Percentiles rank a stretch among this genome's conserved stretches.
Evolutionary conservation across 2,888 invertebrate species (phyloP).

Genomic region (Apantesis nais): DNA sequence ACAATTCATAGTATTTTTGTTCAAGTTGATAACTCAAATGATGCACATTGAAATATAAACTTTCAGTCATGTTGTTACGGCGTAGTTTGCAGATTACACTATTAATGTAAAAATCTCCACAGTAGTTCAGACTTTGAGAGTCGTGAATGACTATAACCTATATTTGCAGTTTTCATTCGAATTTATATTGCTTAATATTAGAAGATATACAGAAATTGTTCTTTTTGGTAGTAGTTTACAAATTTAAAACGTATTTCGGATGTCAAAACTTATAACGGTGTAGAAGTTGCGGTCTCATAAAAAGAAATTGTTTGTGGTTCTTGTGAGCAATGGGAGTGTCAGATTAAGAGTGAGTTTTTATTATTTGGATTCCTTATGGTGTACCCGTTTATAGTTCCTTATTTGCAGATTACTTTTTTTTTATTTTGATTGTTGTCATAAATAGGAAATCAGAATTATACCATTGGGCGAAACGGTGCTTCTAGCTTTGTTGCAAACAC

Average conservation of each 20-base stretch:
- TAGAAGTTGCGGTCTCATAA: slow-evolving; percentile 7
- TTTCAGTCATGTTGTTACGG: neutral
- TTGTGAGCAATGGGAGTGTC: slow-evolving; percentile 25
- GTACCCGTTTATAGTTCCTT: neutral
- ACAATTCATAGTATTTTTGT: neutral
- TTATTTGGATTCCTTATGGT: neutral
- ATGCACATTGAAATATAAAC: neutral
- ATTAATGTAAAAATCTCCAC: neutral
- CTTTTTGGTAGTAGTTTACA: neutral
- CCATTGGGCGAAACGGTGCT: slow-evolving; percentile 27
- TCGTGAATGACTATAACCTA: slow-evolving; percentile 1
- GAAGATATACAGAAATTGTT: neutral
- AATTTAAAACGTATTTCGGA: neutral
- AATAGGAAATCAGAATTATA: slow-evolving; percentile 41
- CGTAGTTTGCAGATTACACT: neutral
- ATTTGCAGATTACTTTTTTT: slow-evolving; percentile 25
- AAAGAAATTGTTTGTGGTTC: slow-evolving; percentile 22
- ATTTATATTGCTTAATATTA: neutral
- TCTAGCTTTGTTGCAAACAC: slow-evolving; percentile 52
- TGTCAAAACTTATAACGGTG: neutral
- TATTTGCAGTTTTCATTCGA: slow-evolving; percentile 1
- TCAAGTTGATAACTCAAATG: neutral
- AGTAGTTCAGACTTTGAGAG: slow-evolving; percentile 4
- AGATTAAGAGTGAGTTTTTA: slow-evolving; percentile 21
- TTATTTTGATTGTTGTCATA: slow-evolving; percentile 27